Percentiles rank a stretch among this genome's conserved stretches.
phyloP scores from a whole-genome alignment of 2,888 invertebrate genomes.

The Leptopilina myrica region DNA sequence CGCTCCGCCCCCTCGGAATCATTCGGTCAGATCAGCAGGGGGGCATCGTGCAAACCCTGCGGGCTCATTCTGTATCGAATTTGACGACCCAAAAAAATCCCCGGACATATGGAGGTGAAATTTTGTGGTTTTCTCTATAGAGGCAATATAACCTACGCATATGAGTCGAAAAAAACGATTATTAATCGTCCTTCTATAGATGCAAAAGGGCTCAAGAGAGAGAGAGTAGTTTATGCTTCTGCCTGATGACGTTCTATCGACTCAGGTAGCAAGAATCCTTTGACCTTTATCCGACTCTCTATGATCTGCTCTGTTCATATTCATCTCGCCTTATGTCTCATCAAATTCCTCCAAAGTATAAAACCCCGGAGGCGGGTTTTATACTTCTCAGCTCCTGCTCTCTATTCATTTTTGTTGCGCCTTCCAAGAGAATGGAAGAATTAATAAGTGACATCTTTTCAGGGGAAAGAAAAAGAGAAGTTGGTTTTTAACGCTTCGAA shows the following conservation, averaged over 20 bases:
- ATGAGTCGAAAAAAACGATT: slow-evolving; percentile 56
- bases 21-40: slow-evolving; percentile 61
- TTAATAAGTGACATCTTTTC: slow-evolving; percentile 75
- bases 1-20: slow-evolving; percentile 58
- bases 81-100: slow-evolving; percentile 57
- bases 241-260: slow-evolving; percentile 57
- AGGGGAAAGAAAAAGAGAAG: slow-evolving; percentile 63
- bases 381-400: slow-evolving; percentile 62
- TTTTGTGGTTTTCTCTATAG: slow-evolving; percentile 53
- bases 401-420: slow-evolving; percentile 67
- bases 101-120: slow-evolving; percentile 38
- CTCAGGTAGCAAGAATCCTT: slow-evolving; percentile 73
- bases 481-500: slow-evolving; percentile 64
- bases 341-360: slow-evolving; percentile 53
- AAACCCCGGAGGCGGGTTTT: slow-evolving; percentile 36
- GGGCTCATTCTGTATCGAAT: slow-evolving; percentile 60
- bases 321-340: slow-evolving; percentile 59
- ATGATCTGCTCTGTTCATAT: slow-evolving; percentile 61
- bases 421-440: slow-evolving; percentile 70
- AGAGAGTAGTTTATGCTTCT: slow-evolving; percentile 36
- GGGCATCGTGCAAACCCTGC: slow-evolving; percentile 53
- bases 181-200: slow-evolving; percentile 68
- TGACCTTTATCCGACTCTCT: slow-evolving; percentile 72
- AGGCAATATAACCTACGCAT: neutral
- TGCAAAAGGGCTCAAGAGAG: slow-evolving; percentile 59